Conservation (phyloP, 2,797 vertebrate genomes). For the Choloepus didactylus region DNA sequence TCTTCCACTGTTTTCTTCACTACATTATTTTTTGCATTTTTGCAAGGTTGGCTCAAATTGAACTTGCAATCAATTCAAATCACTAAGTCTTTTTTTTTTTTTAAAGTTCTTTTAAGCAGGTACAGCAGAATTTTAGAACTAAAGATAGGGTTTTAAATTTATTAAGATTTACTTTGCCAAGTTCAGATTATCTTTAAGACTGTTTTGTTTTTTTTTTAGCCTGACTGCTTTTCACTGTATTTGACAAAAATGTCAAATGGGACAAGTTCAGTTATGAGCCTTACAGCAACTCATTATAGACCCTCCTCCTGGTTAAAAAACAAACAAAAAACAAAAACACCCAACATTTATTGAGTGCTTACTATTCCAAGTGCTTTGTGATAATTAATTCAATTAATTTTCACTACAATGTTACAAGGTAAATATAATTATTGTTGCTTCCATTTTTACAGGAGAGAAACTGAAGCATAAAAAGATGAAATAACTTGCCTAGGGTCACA, state of each 20-base stretch:
- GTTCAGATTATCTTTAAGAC: slow-evolving; percentile 52
- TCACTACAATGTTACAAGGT: slow-evolving; percentile 1
- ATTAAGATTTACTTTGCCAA: slow-evolving; percentile 52
- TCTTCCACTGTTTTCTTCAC: slow-evolving; percentile 48
- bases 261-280: neutral
- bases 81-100: slow-evolving; percentile 2
- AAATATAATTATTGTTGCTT: slow-evolving; percentile 54
- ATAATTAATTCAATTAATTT: slow-evolving; percentile 69
- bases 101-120: slow-evolving; percentile 56
- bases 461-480: slow-evolving; percentile 59
- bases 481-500: slow-evolving; percentile 3
- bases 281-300: slow-evolving; percentile 2
- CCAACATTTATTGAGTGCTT: slow-evolving; percentile 38
- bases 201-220: too few species aligned
- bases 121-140: slow-evolving; percentile 41
- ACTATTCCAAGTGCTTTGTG: slow-evolving; percentile 33
- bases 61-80: slow-evolving; percentile 49
- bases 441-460: slow-evolving; percentile 63
- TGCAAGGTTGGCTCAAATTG: neutral
- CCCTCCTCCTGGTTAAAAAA: slow-evolving; percentile 31
- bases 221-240: slow-evolving; percentile 3
- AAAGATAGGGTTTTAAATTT: slow-evolving; percentile 46
- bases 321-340: neutral
- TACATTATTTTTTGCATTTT: slow-evolving; percentile 68
- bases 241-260: slow-evolving; percentile 57